Evolutionary conservation across 2,888 invertebrate genomes (phyloP).

Genomic region (Tuberolachnus salignus): DNA sequence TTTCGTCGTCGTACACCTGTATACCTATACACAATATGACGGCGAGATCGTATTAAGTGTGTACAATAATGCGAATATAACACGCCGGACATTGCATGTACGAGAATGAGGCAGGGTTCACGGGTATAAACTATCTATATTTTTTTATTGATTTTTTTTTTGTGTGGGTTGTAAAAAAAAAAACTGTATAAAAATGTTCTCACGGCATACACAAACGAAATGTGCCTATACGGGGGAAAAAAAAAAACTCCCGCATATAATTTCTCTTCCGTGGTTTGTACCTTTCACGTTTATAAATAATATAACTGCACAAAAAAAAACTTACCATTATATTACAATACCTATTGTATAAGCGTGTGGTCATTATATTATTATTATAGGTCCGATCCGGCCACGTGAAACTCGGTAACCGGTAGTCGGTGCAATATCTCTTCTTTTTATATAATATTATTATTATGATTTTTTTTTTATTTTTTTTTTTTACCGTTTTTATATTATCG

Average conservation of each 20-base stretch:
- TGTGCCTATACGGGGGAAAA: neutral
- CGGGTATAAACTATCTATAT: constrained; percentile 12
- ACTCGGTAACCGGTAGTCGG: constrained; percentile 21
- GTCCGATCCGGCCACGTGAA: constrained; percentile 5
- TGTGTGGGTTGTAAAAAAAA: constrained; percentile 32
- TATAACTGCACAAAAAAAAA: neutral
- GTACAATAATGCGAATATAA: neutral
- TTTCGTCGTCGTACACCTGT: neutral
- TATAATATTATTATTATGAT: constrained; percentile 12
- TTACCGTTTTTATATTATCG: constrained; percentile 5
- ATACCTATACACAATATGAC: neutral
- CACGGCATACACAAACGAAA: constrained; percentile 35
- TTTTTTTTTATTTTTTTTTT: neutral
- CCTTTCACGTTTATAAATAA: constrained; percentile 13
- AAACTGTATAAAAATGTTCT: constrained; percentile 35
- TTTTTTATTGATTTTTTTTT: constrained; percentile 42
- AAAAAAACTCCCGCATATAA: constrained; percentile 24
- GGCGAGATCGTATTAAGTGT: neutral
- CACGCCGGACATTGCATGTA: neutral
- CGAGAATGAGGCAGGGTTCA: constrained; percentile 31
- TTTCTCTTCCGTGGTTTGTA: constrained; percentile 25
- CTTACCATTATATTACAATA: constrained; percentile 7
- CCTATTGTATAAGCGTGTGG: constrained; percentile 1
- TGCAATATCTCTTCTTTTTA: neutral
- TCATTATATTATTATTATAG: neutral